Percentiles rank a stretch among this genome's conserved stretches.
phyloP scores from a whole-genome alignment of 2,888 invertebrate species.

The Carabus problematicus region DNA sequence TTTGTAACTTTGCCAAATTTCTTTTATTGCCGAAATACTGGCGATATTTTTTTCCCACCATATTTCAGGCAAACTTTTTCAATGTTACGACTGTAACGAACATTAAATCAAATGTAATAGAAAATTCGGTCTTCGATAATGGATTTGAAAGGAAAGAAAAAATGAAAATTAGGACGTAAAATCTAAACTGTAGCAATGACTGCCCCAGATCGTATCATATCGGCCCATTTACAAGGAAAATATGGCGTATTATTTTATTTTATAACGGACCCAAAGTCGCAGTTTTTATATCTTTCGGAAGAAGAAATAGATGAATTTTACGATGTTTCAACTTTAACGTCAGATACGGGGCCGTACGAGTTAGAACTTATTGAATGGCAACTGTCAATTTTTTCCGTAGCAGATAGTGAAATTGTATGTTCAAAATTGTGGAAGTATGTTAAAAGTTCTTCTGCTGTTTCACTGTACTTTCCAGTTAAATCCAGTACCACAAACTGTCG shows the following conservation, averaged over 20 bases:
- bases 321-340: slow-evolving; percentile 35
- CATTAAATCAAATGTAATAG: too few species aligned
- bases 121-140: too few species aligned
- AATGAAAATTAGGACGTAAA: too few species aligned
- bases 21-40: too few species aligned
- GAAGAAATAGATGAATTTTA: slow-evolving; percentile 31
- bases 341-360: slow-evolving; percentile 13
- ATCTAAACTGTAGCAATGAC: too few species aligned
- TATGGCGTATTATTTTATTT: slow-evolving; percentile 34
- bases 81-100: too few species aligned
- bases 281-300: slow-evolving; percentile 34
- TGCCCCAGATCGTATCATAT: too few species aligned
- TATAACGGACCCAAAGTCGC: slow-evolving; percentile 27
- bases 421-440: slow-evolving; percentile 30
- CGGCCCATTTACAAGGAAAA: slow-evolving; percentile 6
- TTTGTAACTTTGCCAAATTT: too few species aligned
- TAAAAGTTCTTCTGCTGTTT: slow-evolving; percentile 12
- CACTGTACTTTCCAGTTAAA: not conserved
- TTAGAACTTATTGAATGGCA: slow-evolving; percentile 23
- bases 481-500: not conserved
- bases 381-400: slow-evolving; percentile 31
- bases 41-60: too few species aligned
- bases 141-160: too few species aligned
- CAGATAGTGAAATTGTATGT: slow-evolving; percentile 32
- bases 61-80: too few species aligned